Percentiles rank a stretch among this genome's conserved stretches.
Conservation (phyloP, 2,888 invertebrate genomes). For the Microctonus hyperodae region DNA sequence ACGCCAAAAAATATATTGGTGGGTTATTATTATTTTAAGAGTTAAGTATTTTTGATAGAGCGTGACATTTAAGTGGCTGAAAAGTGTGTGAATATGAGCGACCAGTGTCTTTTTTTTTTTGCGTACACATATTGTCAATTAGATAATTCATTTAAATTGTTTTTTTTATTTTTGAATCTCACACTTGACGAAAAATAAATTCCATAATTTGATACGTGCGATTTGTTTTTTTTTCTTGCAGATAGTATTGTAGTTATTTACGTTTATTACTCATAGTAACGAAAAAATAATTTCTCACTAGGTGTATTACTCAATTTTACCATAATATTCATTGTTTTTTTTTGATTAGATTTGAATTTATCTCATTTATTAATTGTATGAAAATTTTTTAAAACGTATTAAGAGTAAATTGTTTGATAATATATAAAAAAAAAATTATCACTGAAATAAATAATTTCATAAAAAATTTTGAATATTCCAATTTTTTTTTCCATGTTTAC, state of each 20-base stretch:
- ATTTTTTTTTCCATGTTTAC: not conserved
- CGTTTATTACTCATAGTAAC: not conserved
- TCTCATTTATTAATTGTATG: too few relatives aligned
- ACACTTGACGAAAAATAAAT: not conserved
- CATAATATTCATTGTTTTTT: not conserved
- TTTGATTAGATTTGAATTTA: not conserved
- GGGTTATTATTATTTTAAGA: not conserved
- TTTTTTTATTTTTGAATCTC: too few relatives aligned
- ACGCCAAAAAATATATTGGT: conserved; percentile 16
- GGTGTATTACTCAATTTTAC: conserved; percentile 16
- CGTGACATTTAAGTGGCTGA: not conserved
- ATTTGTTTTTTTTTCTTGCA: too few relatives aligned
- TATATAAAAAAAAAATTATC: not conserved
- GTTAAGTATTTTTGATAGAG: not conserved
- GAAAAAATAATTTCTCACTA: not conserved
- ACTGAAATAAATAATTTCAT: not conserved
- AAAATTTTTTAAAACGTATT: not conserved
- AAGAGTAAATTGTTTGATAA: not conserved
- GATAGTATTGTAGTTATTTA: too few relatives aligned
- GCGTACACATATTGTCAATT: too few relatives aligned
- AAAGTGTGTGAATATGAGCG: not conserved
- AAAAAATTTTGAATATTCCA: not conserved
- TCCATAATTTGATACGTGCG: not conserved
- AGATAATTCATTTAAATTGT: too few relatives aligned
- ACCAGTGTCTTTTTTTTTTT: too few relatives aligned